Base-by-base conservation (phyloP, 2,113 vertebrate genomes). In the Hiodon tergisus region DNA sequence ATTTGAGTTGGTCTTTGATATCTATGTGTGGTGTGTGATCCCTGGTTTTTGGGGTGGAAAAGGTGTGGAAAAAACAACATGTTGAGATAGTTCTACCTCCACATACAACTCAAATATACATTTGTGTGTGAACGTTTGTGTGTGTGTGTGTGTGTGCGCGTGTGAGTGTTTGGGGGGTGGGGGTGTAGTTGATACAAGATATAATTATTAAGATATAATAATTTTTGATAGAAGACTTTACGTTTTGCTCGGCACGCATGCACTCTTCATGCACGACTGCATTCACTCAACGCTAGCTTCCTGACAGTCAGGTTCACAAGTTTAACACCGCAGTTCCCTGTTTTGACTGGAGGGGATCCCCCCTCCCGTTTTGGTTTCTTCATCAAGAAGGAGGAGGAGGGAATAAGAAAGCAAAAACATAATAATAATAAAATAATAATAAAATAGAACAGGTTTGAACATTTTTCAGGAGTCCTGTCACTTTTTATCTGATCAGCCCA, bases 401-500 rank as follows among this genome's bases (percentile, higher is more conserved):
- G 72, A 66, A 71, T 47, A 69, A 71, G 73, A 57, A 66, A 80
- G 82, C 67, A n/a, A 4, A 4, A 31, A 31, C 31, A 31, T 31
- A 31, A 31, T 31, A 31, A 31, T 31, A 31, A 31, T 31, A 31
- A 31, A 31, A 31, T 31, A 17, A 63, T 31, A 69, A 11, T 55
- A 9, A 71, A 84, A 52, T 70, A 86, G 86, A 89, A 89, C 90
- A 93, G 88, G 89, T 90, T 88, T 84, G 78, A 91, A 89, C 90
- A 89, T 90, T 91, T 90, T 91, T 90, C 88, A 87, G 84, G 85
- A 16, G 84, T 86, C 86, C 82, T 90, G 87, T 91, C 87, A 88
- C 91, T 91, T 87, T 88, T 91, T 90, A 92, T 93, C 92, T 91
- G 90, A 93, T 93, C 87, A 90, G 88, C 89, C 86, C 77, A 81